Evolutionary conservation across 2,888 invertebrate genomes (phyloP).

Genomic region (Brenthis daphne): DNA sequence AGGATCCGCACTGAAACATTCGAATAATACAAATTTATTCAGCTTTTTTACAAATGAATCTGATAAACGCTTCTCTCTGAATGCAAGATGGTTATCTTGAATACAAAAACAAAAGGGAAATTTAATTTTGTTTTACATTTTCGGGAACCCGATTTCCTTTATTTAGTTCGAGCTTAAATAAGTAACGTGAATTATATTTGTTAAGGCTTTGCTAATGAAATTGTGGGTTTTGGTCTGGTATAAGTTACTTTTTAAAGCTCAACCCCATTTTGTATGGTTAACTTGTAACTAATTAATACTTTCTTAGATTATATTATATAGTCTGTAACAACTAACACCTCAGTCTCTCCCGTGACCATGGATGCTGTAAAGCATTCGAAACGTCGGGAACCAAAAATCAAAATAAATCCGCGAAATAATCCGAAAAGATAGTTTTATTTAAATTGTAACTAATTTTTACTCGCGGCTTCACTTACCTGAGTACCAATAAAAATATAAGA

Average conservation of each 20-base stretch:
- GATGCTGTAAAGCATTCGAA: too few relatives aligned
- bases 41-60: slow-evolving; percentile 34
- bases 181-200: slow-evolving; percentile 23
- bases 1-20: slow-evolving; percentile 31
- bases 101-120: slow-evolving; percentile 29
- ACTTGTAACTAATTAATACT: too few relatives aligned
- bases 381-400: too few relatives aligned
- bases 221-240: slow-evolving; percentile 4
- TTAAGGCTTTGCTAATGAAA: slow-evolving; percentile 12
- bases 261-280: not conserved
- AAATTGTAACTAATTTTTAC: not conserved
- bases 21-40: slow-evolving; percentile 39
- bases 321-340: too few relatives aligned
- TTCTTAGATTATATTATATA: too few relatives aligned
- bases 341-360: too few relatives aligned
- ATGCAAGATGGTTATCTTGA: slow-evolving; percentile 26
- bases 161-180: slow-evolving; percentile 20
- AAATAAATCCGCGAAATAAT: too few relatives aligned
- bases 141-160: slow-evolving; percentile 6
- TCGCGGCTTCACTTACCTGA: not conserved
- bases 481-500: too few relatives aligned
- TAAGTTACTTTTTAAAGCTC: not conserved
- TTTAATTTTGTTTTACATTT: slow-evolving; percentile 21
- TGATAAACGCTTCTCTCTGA: slow-evolving; percentile 29
- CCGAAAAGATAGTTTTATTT: too few relatives aligned